phyloP scores from a whole-genome alignment of 1,140 invertebrate species.

The Elysia chlorotica region DNA sequence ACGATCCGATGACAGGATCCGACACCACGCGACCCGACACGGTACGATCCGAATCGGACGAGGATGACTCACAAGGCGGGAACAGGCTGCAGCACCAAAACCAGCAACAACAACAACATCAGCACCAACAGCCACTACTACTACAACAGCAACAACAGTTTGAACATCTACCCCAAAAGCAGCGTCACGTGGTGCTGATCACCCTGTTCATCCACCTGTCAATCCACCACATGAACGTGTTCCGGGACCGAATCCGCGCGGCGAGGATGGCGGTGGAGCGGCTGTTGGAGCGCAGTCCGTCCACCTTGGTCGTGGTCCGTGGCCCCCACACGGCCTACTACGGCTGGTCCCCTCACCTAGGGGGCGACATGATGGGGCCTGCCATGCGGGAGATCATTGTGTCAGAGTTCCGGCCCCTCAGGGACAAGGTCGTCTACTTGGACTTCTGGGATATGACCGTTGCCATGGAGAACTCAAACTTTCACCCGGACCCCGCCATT shows the following conservation, averaged over 20 bases:
- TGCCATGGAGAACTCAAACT: slow-evolving; percentile 4
- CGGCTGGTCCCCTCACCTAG: neutral
- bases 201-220: slow-evolving; percentile 16
- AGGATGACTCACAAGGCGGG: too few relatives aligned
- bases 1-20: too few relatives aligned
- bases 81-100: too few relatives aligned
- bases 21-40: too few relatives aligned
- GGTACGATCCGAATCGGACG: too few relatives aligned
- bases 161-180: too few relatives aligned
- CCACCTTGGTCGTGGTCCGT: slow-evolving; percentile 3
- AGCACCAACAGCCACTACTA: too few relatives aligned
- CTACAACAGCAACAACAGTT: too few relatives aligned
- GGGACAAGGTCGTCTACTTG: slow-evolving; percentile 8
- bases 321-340: slow-evolving; percentile 13
- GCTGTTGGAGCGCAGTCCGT: slow-evolving; percentile 9
- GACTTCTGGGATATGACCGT: slow-evolving; percentile 24
- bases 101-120: too few relatives aligned
- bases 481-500: slow-evolving; percentile 2
- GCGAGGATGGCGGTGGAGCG: neutral
- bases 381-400: neutral
- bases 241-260: neutral
- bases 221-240: neutral
- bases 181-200: slow-evolving; percentile 19
- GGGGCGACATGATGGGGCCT: neutral
- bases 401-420: slow-evolving; percentile 7